A percentile compares a stretch with the other conserved stretches of the same genome.
Evolutionary conservation across 2,113 vertebrate genomes (phyloP).

Genomic region (Salvator merianae): DNA sequence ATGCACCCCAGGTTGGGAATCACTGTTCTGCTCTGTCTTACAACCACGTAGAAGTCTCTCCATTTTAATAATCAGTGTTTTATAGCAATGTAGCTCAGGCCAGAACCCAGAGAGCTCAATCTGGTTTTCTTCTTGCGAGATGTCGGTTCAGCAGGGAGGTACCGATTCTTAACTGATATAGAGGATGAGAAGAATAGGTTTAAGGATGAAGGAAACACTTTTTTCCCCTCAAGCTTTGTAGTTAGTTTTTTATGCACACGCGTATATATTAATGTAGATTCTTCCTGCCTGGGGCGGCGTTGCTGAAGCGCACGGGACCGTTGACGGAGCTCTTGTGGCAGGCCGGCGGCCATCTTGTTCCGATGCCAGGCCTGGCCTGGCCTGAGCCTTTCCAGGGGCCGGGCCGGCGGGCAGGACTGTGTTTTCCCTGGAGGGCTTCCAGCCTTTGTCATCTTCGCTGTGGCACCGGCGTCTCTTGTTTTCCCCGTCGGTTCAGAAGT

Average conservation of each 20-base stretch:
- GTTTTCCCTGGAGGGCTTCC: not conserved
- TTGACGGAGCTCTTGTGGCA: not conserved
- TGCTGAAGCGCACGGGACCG: not conserved
- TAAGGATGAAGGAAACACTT: not conserved
- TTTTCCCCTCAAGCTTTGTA: not conserved
- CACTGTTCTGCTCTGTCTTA: no score
- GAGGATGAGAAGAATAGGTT: not conserved
- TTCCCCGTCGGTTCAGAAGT: not conserved
- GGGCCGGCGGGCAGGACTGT: no score
- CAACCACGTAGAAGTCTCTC: not conserved
- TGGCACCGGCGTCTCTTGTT: not conserved
- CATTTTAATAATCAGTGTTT: not conserved
- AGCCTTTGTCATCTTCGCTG: not conserved
- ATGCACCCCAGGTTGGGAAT: no score
- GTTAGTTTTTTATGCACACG: not conserved
- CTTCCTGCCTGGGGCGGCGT: not conserved
- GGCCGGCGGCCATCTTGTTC: not conserved
- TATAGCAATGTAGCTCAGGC: not conserved
- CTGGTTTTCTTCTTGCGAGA: not conserved
- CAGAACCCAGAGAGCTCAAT: not conserved
- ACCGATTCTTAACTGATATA: no score
- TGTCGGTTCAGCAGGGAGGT: no score
- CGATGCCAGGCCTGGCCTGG: not conserved
- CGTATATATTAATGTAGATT: no score
- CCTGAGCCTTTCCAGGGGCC: not conserved